Percentiles rank a stretch among this genome's conserved stretches.
phyloP scores from a whole-genome alignment of 2,888 invertebrate genomes.

The Sepioteuthis lessoniana region DNA sequence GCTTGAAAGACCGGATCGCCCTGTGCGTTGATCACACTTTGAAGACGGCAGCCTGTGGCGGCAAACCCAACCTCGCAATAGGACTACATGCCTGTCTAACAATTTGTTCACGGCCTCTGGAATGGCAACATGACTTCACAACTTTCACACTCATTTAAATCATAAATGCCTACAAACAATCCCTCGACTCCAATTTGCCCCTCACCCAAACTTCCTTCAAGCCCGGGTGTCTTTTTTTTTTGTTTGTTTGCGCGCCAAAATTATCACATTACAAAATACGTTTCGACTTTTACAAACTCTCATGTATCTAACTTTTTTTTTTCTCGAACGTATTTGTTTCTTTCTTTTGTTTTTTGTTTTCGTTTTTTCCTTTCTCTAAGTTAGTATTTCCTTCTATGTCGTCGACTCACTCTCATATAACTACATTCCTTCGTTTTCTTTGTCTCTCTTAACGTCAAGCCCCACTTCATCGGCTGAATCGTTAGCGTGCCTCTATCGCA shows the following conservation, averaged over 20 bases:
- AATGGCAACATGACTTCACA: neutral
- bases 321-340: neutral
- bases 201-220: neutral
- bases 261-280: constrained; percentile 33
- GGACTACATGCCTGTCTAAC: constrained; percentile 9
- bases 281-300: neutral
- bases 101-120: neutral
- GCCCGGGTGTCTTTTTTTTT: neutral
- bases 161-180: constrained; percentile 15
- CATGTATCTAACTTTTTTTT: neutral
- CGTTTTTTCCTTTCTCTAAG: too few relatives aligned
- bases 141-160: constrained; percentile 33
- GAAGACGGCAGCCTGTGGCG: constrained; percentile 10
- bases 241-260: neutral
- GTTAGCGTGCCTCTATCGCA: too few relatives aligned
- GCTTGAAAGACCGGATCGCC: constrained; percentile 23
- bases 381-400: too few relatives aligned
- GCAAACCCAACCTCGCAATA: neutral
- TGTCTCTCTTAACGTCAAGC: too few relatives aligned
- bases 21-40: neutral
- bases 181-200: neutral
- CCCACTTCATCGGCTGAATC: too few relatives aligned
- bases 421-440: too few relatives aligned
- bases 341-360: too few relatives aligned
- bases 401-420: too few relatives aligned